Base-by-base conservation (phyloP, 2,113 vertebrate genomes). In the Bothrops jararaca region DNA sequence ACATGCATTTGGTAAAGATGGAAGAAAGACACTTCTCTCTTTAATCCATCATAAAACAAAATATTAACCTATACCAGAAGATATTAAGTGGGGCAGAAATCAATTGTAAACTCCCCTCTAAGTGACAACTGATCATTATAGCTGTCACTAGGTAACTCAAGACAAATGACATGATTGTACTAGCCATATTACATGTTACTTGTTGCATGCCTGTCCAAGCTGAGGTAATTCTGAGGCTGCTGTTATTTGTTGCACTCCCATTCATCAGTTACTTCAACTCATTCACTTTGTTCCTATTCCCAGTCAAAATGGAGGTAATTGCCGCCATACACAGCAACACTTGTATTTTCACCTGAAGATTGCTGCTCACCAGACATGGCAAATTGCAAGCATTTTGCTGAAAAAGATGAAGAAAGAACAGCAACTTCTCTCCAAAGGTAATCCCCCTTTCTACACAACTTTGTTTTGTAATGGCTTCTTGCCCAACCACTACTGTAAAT, bases 1-100 rank as follows among this genome's bases (percentile, higher is more conserved):
- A 96, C 91, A 90, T 93, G 89, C 20, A 11, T 93, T 94, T 87
- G 94, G 88, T 0, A 50, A 0, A 23, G 86, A 90, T 23, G 80
- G 56, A 91, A 45, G 39, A n/a, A 93, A 93, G 15, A 58, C 64
- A 94, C 86, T 0, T 34, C 0, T 1, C 8, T 87, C 29, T n/a
- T 53, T n/a, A 87, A 80, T 42, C 18, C 34, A 22, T 80, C 74
- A 42, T 39, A 80, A 80, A 80, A 80, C 7, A 39, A 80, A 80
- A 42, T 22, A 22, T 42, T 80, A 80, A 20, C 18, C 69, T 39
- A 80, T 80, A 80, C 42, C 18, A 42, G 15, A 74, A 74, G 15
- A 34, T 20, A 18, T 39, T 80, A 39, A 80, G 15, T 39, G 34
- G 34, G 18, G 7, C 74, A 80, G 74, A 80, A 42, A 42, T 80